Evolutionary conservation across 2,888 invertebrate genomes (phyloP).

Genomic region (Blera fallax): DNA sequence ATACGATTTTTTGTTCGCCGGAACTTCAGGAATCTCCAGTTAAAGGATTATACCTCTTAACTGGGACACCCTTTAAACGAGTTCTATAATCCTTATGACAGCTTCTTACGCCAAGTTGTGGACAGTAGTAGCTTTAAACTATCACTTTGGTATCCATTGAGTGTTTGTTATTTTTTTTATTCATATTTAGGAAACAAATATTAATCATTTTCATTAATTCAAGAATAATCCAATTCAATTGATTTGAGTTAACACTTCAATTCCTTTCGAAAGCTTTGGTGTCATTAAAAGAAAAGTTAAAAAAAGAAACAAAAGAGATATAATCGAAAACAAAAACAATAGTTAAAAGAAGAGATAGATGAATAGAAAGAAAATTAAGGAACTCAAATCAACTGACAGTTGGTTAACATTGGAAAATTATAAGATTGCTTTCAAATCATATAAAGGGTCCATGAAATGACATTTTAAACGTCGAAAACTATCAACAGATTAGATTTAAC

Average conservation of each 20-base stretch:
- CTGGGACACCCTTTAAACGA: too few species aligned
- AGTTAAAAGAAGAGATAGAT: constrained; percentile 10
- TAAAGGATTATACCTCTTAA: too few species aligned
- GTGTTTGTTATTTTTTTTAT: constrained; percentile 43
- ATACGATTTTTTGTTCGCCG: too few species aligned
- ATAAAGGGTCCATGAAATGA: background rate
- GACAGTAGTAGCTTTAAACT: too few species aligned
- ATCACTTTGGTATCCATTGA: constrained; percentile 28
- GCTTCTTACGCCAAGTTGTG: too few species aligned
- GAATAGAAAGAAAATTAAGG: constrained; percentile 29
- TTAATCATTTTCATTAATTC: constrained; percentile 27
- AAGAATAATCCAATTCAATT: constrained; percentile 32
- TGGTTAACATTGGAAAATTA: constrained; percentile 12
- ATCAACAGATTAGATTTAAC: background rate
- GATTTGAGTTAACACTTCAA: constrained; percentile 27
- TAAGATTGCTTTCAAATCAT: constrained; percentile 5
- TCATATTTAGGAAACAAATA: constrained; percentile 41
- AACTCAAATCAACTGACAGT: constrained; percentile 41
- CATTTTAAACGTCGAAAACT: constrained; percentile 2
- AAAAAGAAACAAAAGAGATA: background rate
- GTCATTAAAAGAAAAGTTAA: constrained; percentile 30
- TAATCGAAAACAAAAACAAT: background rate
- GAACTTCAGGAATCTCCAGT: too few species aligned
- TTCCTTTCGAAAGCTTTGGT: constrained; percentile 38
- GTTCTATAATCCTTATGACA: too few species aligned